phyloP scores from a whole-genome alignment of 2,113 vertebrate species.

The Macrotus californicus region DNA sequence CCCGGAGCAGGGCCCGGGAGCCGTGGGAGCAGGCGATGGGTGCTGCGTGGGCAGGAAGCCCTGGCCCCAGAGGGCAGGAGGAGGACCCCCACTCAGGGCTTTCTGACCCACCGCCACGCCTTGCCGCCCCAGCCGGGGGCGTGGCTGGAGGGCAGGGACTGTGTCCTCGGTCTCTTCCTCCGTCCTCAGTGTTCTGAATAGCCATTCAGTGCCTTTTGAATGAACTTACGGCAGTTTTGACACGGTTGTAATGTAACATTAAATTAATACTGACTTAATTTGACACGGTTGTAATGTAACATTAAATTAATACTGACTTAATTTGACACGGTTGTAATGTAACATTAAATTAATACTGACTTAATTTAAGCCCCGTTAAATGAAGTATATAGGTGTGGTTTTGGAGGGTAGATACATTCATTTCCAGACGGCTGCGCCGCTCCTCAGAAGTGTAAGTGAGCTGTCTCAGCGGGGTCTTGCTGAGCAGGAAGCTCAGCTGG shows the following conservation, averaged over 20 bases:
- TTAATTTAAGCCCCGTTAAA: neutral
- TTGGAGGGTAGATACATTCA: fast-evolving
- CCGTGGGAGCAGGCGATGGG: fast-evolving
- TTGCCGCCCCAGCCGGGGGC: neutral
- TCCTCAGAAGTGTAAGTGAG: neutral
- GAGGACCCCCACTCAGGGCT: fast-evolving
- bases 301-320: no score
- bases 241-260: neutral
- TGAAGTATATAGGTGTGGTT: neutral
- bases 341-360: no score
- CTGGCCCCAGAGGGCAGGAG: neutral
- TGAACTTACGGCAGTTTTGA: neutral
- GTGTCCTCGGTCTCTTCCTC: fast-evolving
- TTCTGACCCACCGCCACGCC: fast-evolving
- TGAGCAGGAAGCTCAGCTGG: neutral
- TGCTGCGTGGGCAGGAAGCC: neutral
- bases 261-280: no score
- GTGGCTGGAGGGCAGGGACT: fast-evolving
- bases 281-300: neutral
- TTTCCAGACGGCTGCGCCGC: neutral
- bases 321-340: neutral
- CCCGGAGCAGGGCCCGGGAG: fast-evolving
- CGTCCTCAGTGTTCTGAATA: neutral
- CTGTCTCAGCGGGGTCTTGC: neutral
- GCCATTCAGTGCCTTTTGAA: neutral